Base-by-base conservation (phyloP, 2,797 vertebrate species). In the Valencia hispanica region DNA sequence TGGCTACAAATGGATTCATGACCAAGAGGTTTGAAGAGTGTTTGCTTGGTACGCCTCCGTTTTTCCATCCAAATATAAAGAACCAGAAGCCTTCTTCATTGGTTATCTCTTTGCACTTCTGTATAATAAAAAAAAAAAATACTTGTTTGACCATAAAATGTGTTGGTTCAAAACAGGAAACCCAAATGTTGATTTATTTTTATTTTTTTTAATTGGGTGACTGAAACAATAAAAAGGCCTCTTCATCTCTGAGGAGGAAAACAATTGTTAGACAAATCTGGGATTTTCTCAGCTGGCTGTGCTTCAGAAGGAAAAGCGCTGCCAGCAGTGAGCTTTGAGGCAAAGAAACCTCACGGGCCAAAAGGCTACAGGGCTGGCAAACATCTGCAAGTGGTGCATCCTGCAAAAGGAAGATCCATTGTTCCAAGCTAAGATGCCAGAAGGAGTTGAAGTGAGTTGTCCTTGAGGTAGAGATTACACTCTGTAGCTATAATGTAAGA, bases 1-100 rank as follows among this genome's bases (percentile, higher is more conserved):
- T 18, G 0, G 61, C 70, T 59, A 50, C 50, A 70, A 76, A 82
- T 80, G 84, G 68, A 84, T 84, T 74, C 48, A 61, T 79, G 81
- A 73, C 30, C 25, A 72, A 68, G 59, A 22, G 78, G 73, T 69
- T 69, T 18, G 43, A 45, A 47, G n/a, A 47, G 14, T 5, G 32
- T 32, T 30, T 32, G 30, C 30, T 59, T 18, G 2, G 6, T 32
- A 59, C 32, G 27, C 59, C 59, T 61, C 30, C 20, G 17, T 20
- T 34, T 34, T 59, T 17, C 15, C 59, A 14, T 66, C 36, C 12
- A 2, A 15, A 41, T 8, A 22, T 43, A 68, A 27, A 45, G 41
- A 45, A 27, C n/a, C 39, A 68, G 20, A 39, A 36, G 34, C 34
- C 32, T 1, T 39, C 9, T 20, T 39, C 34, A 25, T 32, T 59